A percentile compares a stretch with the other conserved stretches of the same genome.
Conservation (phyloP, 53 echinoderm and acorn worm genomes). For the Holothuria scabra region DNA sequence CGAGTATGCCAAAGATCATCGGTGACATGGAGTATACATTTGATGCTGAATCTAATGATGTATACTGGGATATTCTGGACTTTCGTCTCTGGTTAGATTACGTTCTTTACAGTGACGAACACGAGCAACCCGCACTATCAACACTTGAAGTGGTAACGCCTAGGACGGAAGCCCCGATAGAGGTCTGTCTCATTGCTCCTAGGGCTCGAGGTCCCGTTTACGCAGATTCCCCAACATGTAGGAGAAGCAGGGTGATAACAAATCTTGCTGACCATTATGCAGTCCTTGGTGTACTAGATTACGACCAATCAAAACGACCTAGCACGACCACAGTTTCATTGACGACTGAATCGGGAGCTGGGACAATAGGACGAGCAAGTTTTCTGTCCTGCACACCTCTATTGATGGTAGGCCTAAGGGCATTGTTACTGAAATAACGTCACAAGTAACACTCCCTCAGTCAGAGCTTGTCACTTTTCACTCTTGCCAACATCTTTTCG, state of each 20-base stretch:
- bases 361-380: too few species aligned
- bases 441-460: too few species aligned
- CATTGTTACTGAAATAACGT: too few species aligned
- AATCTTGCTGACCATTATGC: slow-evolving; percentile 89
- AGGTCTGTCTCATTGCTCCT: slow-evolving; percentile 60
- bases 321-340: background rate
- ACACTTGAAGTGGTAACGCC: slow-evolving; percentile 65
- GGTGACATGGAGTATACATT: slow-evolving; percentile 73
- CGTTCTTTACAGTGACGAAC: slow-evolving; percentile 69
- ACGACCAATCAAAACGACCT: slow-evolving; percentile 34
- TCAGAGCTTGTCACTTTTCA: too few species aligned
- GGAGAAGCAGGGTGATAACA: slow-evolving; percentile 46
- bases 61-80: slow-evolving; percentile 54
- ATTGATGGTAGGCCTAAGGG: too few species aligned
- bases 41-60: slow-evolving; percentile 75
- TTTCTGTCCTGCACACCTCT: too few species aligned
- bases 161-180: slow-evolving; percentile 48
- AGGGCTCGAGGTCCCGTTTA: slow-evolving; percentile 45
- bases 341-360: background rate
- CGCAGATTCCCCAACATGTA: slow-evolving; percentile 64
- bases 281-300: slow-evolving; percentile 64
- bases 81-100: slow-evolving; percentile 75
- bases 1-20: slow-evolving; percentile 59
- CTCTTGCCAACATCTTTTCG: too few species aligned
- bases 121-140: slow-evolving; percentile 63